A percentile compares a stretch with the other conserved stretches of the same genome.
Evolutionary conservation across 2,113 vertebrate genomes (phyloP).

Genomic region (Thinocorus orbignyianus): DNA sequence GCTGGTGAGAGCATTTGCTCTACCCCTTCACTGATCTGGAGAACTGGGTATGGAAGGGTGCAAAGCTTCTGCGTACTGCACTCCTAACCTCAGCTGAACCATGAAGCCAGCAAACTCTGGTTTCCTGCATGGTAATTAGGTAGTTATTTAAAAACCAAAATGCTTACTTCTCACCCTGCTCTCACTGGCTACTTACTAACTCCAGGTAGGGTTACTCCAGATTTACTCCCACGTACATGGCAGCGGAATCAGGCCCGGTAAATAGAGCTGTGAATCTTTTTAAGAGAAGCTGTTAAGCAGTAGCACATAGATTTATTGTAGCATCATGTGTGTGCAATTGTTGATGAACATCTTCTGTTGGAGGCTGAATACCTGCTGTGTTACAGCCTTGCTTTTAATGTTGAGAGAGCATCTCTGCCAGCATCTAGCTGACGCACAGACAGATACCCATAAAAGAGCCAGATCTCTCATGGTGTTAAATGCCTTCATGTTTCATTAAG

Average conservation of each 20-base stretch:
- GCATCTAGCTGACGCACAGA: background rate
- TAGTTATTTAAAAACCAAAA: conserved; percentile 23
- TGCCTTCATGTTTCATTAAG: conserved; percentile 65
- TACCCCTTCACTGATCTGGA: background rate
- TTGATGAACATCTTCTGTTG: conserved; percentile 64
- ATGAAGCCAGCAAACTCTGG: background rate
- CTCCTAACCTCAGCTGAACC: conserved; percentile 15
- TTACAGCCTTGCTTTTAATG: conserved; percentile 57
- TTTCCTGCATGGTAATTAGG: conserved; percentile 14
- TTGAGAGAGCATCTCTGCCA: conserved; percentile 52
- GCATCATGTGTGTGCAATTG: conserved; percentile 60
- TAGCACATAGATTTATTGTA: conserved; percentile 60
- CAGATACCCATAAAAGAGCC: conserved; percentile 45
- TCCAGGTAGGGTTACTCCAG: background rate
- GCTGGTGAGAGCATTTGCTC: background rate
- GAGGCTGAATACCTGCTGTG: conserved; percentile 63
- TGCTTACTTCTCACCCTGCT: background rate
- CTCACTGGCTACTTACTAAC: background rate
- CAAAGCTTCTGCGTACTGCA: background rate
- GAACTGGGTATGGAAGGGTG: background rate
- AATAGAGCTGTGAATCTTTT: conserved; percentile 65
- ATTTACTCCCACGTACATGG: background rate
- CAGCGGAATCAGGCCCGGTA: conserved; percentile 40
- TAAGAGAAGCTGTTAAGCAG: conserved; percentile 61
- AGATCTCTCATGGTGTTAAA: conserved; percentile 43